Conservation (phyloP, 2,888 invertebrate species). For the Diarsia brunnea region DNA sequence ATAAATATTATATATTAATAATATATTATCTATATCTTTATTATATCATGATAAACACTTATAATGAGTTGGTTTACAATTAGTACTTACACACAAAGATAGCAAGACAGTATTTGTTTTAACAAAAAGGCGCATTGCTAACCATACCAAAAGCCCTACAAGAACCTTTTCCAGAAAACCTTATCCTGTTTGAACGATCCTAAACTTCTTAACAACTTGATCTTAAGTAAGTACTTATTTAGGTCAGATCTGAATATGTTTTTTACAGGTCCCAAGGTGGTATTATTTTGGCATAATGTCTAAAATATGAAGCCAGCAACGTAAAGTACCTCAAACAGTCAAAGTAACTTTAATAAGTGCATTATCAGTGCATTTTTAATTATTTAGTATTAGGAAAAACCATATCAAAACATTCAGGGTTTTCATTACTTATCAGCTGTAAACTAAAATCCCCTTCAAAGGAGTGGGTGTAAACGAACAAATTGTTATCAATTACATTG, state of each 20-base stretch:
- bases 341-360: not conserved
- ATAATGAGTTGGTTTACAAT: slow-evolving; percentile 4
- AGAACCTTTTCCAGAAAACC: not conserved
- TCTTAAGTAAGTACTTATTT: not conserved
- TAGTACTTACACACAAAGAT: not conserved
- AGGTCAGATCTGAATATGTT: not conserved
- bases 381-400: slow-evolving; percentile 10
- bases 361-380: not conserved
- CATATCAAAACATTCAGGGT: slow-evolving; percentile 1
- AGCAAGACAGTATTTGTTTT: not conserved
- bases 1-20: too few species aligned
- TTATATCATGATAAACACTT: slow-evolving; percentile 6
- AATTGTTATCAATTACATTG: slow-evolving; percentile 37
- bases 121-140: not conserved
- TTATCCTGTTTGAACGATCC: not conserved
- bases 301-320: not conserved
- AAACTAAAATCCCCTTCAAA: slow-evolving; percentile 28
- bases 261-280: not conserved
- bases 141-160: not conserved
- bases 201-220: not conserved
- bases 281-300: not conserved
- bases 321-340: not conserved
- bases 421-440: slow-evolving; percentile 24
- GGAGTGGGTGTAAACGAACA: not conserved
- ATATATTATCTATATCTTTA: too few species aligned